Base-by-base conservation (phyloP, 2,797 vertebrate genomes). In the Chelon labrosus region DNA sequence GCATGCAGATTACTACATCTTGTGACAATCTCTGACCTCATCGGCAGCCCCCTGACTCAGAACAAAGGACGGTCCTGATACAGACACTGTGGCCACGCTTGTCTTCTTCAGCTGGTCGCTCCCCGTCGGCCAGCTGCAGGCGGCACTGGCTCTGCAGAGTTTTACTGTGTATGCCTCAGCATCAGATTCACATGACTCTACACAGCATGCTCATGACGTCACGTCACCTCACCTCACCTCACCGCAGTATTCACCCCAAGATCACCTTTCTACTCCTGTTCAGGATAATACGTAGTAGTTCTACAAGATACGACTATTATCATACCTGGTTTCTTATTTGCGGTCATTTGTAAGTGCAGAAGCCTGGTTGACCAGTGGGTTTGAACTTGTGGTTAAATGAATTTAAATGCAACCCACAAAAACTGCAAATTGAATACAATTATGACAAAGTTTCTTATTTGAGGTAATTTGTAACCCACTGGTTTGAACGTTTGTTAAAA, bases 1-100 rank as follows among this genome's bases (percentile, higher is more conserved):
- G 69, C 59, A 76, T 80, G 85, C 81, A 73, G 77, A 89, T 72
- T 6, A 83, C 78, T 76, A 51, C 89, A 85, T 82, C 83, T 89
- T 87, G 89, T 92, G 91, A 92, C 85, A 79, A 85, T 81, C 82
- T 79, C 86, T 93, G 92, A 94, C 87, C 88, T 93, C 91, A 93
- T 83, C 66, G 9, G 62, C 75, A 75, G 82, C 80, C 83, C 51
- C 75, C 81, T 81, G 84, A 85, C 84, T 88, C 69, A 22, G 83
- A 86, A 91, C 90, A 91, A 91, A 87, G 84, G 82, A 75, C 58
- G 31, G 50, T 52, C 70, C 73, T 80, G 78, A 84, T 77, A 37
- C 79, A n/a, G 75, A 87, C 71, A 53, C 79, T 74, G 79, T 50
- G 37, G 73, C 57, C 3, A 55, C 1, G 72, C 74, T 17, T 75